Base-by-base conservation (phyloP, 2,888 invertebrate genomes). In the Neria commutata region DNA sequence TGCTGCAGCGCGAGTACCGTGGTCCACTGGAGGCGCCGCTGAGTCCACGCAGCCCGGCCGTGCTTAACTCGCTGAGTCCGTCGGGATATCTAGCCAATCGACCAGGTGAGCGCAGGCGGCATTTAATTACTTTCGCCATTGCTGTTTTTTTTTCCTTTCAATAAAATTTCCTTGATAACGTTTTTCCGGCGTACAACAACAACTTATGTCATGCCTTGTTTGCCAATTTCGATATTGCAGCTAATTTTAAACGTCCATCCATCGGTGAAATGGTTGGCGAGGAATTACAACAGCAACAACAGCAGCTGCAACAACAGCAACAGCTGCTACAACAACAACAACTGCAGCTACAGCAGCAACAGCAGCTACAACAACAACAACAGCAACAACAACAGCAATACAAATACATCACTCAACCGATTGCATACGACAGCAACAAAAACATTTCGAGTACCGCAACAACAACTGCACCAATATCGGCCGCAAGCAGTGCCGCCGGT, bases 1-100 rank as follows among this genome's bases (percentile, higher is more conserved):
- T 95, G 23, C 88, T 96, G 61, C 93, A 94, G 78, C 86, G 95
- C 58, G 91, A 91, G 69, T 86, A 90, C 80, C 76, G 77, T 33
- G 70, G 82, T 52, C 81, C 82, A 25, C 64, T 82, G 5, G 82
- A 82, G 49, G 81, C 80, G 33, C 83, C 83, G 16, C 73, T 78
- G 42, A 81, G 83, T 68, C 82, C 83, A 40, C 77, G 81, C 59
- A 83, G 83, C 71, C 83, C 83, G 50, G 76, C 80, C 11, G 75
- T 81, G 47, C 72, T 81, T 55, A 82, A 81, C 66, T 77, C 80
- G 51, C 62, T 82, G 56, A 87, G 86, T 66, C 86, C 89, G 45
- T 87, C 88, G 58, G 89, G 89, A 67, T 90, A 90, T 74, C 86
- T 89, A 85, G 89, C 88, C 47, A 90, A 89, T 78, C 83, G 88